Base-by-base conservation (phyloP, 2,888 invertebrate species). In the Norana najaformis region DNA sequence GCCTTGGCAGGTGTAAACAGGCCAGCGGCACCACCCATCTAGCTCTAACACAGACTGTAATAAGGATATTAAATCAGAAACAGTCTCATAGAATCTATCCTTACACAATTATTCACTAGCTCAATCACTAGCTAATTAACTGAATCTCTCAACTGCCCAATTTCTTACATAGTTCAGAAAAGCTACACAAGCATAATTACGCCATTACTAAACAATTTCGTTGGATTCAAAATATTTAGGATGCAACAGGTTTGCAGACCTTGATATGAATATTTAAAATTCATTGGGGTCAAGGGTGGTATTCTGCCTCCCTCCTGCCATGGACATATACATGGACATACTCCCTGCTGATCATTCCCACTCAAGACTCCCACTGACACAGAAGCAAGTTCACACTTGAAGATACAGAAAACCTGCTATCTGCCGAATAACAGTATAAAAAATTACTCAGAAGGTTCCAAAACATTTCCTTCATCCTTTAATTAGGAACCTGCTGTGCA, bases 211-310 rank as follows among this genome's bases (percentile, higher is more conserved):
- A 69, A 69, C n/a, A 8, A n/a, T 30, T 11, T 69, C n/a, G 8
- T 8, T n/a, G n/a, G 69, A 69, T n/a, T 69, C 0, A 69, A n/a
- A n/a, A 47, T 88, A 20, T 38, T 85, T n/a, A 35, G 35, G 35
- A 53, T 34, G 47, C 53, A 41, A 39, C 35, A 89, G 38, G 69
- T 89, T 35, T 36, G 14, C 30, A 38, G 38, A 36, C 41, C 37
- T 37, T 34, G n/a, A 88, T n/a, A 69, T 69, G 69, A n/a, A 69
- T n/a, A n/a, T n/a, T 69, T 69, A 69, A n/a, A n/a, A n/a, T 69
- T 69, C n/a, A n/a, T 8, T 69, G n/a, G 69, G 47, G 47, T 47
- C 47, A 47, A 23, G 20, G 47, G 47, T 47, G 23, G 23, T 47
- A n/a, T 16, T 69, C n/a, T 69, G 69, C 30, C 13, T 69, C 30